Conservation (phyloP, 1,140 invertebrate genomes). For the Periplaneta americana region DNA sequence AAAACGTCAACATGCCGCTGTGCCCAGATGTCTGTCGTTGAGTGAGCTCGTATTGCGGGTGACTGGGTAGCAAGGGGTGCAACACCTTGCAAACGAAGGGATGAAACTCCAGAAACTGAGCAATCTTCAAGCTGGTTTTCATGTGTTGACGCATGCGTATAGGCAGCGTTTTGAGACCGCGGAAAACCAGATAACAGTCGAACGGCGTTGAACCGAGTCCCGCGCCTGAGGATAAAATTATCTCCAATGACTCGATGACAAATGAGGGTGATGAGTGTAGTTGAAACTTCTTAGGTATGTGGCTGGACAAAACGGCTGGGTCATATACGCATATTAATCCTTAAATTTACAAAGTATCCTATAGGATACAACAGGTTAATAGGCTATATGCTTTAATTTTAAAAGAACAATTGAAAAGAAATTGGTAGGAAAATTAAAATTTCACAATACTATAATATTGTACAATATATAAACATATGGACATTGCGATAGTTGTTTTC, state of each 20-base stretch:
- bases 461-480: too few species aligned
- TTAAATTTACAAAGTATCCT: too few species aligned
- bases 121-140: slow-evolving; percentile 52
- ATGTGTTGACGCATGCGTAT: slow-evolving; percentile 57
- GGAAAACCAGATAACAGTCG: slow-evolving; percentile 59
- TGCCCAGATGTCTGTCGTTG: slow-evolving; percentile 52
- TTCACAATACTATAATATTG: too few species aligned
- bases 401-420: too few species aligned
- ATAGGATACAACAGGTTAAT: too few species aligned
- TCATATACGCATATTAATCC: too few species aligned
- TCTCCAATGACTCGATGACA: not conserved
- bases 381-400: too few species aligned
- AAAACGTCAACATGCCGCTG: slow-evolving; percentile 57
- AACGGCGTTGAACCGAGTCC: slow-evolving; percentile 61
- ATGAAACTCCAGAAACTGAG: slow-evolving; percentile 49
- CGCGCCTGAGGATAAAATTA: slow-evolving; percentile 31
- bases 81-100: slow-evolving; percentile 51
- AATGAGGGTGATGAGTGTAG: not conserved
- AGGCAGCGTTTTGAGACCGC: slow-evolving; percentile 58
- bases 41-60: slow-evolving; percentile 57
- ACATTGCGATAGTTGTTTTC: too few species aligned
- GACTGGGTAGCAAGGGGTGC: slow-evolving; percentile 50
- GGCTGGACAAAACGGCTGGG: too few species aligned
- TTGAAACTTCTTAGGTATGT: too few species aligned
- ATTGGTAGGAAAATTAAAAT: too few species aligned